phyloP scores from a whole-genome alignment of 2,797 vertebrate species.

The Periparus ater region DNA sequence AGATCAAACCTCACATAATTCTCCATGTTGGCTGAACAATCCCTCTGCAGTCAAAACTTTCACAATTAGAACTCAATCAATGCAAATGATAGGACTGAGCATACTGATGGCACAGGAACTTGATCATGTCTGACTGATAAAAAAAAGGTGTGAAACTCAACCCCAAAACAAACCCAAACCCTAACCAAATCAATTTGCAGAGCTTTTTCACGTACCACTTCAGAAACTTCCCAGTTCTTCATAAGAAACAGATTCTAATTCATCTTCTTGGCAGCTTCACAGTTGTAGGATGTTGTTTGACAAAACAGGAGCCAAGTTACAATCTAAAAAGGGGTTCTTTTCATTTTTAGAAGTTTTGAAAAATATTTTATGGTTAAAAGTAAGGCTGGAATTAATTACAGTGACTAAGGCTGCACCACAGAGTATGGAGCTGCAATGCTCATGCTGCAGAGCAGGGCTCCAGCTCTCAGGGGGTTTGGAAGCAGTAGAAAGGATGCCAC shows the following conservation, averaged over 20 bases:
- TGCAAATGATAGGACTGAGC: neutral
- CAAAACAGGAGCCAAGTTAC: neutral
- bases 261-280: neutral
- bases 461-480: slow-evolving; percentile 1
- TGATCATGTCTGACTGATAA: neutral
- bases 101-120: neutral
- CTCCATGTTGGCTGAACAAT: neutral
- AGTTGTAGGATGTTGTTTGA: neutral
- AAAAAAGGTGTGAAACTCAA: neutral
- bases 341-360: slow-evolving; percentile 28
- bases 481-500: neutral
- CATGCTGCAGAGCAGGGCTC: neutral
- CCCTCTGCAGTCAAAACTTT: neutral
- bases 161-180: neutral
- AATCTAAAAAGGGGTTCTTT: neutral
- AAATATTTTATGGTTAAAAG: slow-evolving; percentile 12
- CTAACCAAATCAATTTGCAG: neutral
- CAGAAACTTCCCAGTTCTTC: neutral
- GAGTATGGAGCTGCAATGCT: neutral
- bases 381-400: neutral
- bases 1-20: neutral
- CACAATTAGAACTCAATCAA: neutral
- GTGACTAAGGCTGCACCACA: neutral
- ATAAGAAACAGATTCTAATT: neutral
- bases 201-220: neutral